Evolutionary conservation across 2,113 vertebrate species (phyloP), one percentile per base, ranked within the genome.

Genomic region (Nicator chloris): DNA sequence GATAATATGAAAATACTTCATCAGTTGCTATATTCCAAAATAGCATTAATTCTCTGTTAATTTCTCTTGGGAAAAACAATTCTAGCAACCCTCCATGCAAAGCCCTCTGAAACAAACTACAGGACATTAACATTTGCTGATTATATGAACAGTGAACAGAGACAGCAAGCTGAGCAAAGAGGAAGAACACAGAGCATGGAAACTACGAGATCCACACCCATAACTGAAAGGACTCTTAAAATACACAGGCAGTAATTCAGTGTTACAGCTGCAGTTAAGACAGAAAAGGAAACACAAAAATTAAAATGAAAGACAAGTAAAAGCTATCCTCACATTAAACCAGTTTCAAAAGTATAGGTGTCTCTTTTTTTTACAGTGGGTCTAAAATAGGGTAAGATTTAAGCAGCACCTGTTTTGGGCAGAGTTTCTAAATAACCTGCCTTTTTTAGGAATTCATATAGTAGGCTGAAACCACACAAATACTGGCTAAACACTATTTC

Each of bases 301-400:
- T 65, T 86, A 42, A 89, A 94, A 93, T 78, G 72, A 82, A 82
- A 95, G 75, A 65, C 47, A 78, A 86, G 39, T 66, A 85, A 92
- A 94, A 96, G 27, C 51, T 61, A 84, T 57, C 73, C 49, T 86
- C 42, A 76, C 23, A 53, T 45, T 66, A 81, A 73, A 80, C 12
- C 31, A 77, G 23, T 65, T 92, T 59, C 63, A 42, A 89, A 91
- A 88, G 15, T 37, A 57, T 17, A 18, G 20, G n/a, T 49, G 54
- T 56, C 31, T 77, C 24, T 72, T 18, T 77, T 64, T 89, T 86
- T 88, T 47, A 69, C 31, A 71, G 39, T 15, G 8, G 17, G 13
- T 85, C 60, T 82, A 84, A 91, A 96, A 86, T 42, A 44, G 47
- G 47, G 30, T 26, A 73, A 82, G 45, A 61, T 37, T 53, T 61